Base-by-base conservation (phyloP, 2,113 vertebrate genomes). In the Colinus virginianus region DNA sequence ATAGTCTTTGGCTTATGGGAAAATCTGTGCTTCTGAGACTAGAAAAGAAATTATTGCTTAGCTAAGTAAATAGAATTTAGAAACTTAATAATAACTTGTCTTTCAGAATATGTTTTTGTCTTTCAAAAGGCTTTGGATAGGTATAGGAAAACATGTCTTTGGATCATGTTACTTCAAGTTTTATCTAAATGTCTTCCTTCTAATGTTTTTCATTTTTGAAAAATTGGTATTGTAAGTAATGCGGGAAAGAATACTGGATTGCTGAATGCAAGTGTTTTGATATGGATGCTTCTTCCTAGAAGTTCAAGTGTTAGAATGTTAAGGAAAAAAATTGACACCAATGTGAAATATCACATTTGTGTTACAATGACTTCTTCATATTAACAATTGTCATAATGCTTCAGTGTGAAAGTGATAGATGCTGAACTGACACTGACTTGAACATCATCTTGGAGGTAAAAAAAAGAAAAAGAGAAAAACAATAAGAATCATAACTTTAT, bases 211-310 rank as follows among this genome's bases (percentile, higher is more conserved):
- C 23, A 46, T 59, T 86, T 91, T 85, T 93, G 45, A 88, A 85
- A 83, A 87, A 58, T 77, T 85, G 17, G 4, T 75, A 90, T 93
- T 70, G 34, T 40, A 92, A 93, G 86, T 87, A 64, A 71, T 79
- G 15, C 9, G 56, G 49, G 49, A 61, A 23, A 55, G 7, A 79
- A 75, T 28, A 68, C 21, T 84, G 55, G 32, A 16, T 58, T 46
- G 21, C 62, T 58, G 74, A 28, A 49, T 87, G 18, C 48, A 71
- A 82, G 19, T 78, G 38, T 10, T 87, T 94, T 93, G 69, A 53
- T 83, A 43, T 1, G 7, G 40, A 40, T 90, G 38, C 42, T 83
- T 78, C 26, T 64, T 43, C 90, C 42, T 49, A 90, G 78, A 78
- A 85, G 45, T 86, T 87, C 17, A 88, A 89, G 68, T 82, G 67